Evolutionary conservation across 1,140 invertebrate species (phyloP), one percentile per base, ranked within the genome.

Genomic region (Eueides isabella): DNA sequence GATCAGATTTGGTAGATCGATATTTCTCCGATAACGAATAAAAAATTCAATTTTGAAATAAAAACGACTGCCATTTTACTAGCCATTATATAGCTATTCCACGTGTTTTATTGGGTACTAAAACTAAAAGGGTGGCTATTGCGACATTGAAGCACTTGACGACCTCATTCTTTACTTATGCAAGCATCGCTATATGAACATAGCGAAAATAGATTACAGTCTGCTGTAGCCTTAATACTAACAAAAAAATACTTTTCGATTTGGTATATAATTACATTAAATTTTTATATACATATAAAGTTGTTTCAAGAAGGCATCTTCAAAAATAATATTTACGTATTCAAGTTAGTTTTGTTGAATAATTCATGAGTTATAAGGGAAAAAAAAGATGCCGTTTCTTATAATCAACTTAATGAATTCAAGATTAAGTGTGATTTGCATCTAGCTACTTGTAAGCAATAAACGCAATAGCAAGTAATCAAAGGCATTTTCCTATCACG

Each of bases 91-190:
- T 72, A 78, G 76, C 72, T 79, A 80, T 86, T 80, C 71, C 48
- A 80, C 73, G 81, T 72, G 78, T 84, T 92, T 92, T 90, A 90
- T 89, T 75, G 71, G 75, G 73, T 76, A 86, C 77, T 90, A 92
- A 92, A 92, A 85, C 85, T 88, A 87, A 90, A 92, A 92, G 84
- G 90, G 86, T 87, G 84, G 80, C 80, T 81, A 78, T 89, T 90
- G 81, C 83, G 83, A 85, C 86, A 88, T 85, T 85, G 80, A 85
- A 88, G 76, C 78, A 81, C 77, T 76, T 70, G 73, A 74, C 77
- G 84, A 80, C 81, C 85, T 87, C 80, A 71, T 83, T 85, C 30
- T 75, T 65, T 68, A 72, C 62, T 67, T 82, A 71, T 74, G 75
- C 72, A 86, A 78, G 73, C 71, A 77, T 67, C 55, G 26, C 72